Evolutionary conservation across 2,113 vertebrate genomes (phyloP).

Genomic region (Syngnathoides biaculeatus): DNA sequence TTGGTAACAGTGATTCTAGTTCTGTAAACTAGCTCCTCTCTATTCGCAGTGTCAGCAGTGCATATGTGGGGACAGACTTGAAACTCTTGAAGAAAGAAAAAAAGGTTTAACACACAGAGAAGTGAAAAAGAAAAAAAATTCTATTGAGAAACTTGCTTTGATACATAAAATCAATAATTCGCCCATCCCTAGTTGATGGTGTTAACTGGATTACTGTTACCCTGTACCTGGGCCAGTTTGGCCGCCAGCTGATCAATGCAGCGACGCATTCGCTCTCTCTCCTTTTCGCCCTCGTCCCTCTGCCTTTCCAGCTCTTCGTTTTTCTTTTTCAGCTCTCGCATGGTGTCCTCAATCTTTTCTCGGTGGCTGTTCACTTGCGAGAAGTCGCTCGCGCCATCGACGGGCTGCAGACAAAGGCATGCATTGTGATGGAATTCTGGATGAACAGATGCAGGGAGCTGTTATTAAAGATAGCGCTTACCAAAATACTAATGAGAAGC

Average conservation of each 20-base stretch:
- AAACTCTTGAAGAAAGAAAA: not conserved
- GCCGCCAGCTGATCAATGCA: conserved; percentile 61
- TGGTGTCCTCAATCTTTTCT: conserved; percentile 70
- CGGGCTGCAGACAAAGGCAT: conserved; percentile 48
- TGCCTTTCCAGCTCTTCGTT: conserved; percentile 70
- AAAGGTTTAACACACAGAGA: too few relatives aligned
- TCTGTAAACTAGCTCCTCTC: not conserved
- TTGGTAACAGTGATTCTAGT: not conserved
- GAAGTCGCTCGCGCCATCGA: conserved; percentile 66
- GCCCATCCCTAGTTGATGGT: not conserved
- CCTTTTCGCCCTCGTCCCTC: conserved; percentile 56
- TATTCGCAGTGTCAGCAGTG: not conserved
- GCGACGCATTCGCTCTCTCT: conserved; percentile 53
- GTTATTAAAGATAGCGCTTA: not conserved
- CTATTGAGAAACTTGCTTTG: not conserved
- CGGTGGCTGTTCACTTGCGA: conserved; percentile 74
- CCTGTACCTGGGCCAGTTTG: conserved; percentile 65
- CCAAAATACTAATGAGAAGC: not conserved
- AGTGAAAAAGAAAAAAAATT: not conserved
- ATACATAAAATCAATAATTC: not conserved
- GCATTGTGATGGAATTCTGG: not conserved
- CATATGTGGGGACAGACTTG: not conserved
- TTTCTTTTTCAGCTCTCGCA: conserved; percentile 66
- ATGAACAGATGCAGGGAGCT: not conserved
- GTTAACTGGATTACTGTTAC: conserved; percentile 26